Base-by-base conservation (phyloP, 2,888 invertebrate species). In the Calliscelio sp. region DNA sequence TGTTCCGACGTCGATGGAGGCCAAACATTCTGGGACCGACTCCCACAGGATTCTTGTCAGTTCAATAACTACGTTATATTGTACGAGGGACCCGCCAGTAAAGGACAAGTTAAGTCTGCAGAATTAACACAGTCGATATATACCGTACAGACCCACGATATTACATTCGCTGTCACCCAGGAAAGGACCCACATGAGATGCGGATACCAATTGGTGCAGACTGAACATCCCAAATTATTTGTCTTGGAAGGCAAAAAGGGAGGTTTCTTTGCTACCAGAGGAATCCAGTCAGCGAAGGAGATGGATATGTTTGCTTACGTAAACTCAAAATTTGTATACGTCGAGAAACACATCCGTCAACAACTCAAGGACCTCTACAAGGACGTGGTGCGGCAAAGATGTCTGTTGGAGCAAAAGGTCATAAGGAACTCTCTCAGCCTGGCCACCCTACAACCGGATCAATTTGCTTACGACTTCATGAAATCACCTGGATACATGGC, bases 401-500 rank as follows among this genome's bases (percentile, higher is more conserved):
- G 90, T 44, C 28, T 86, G 2, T 1, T 88, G 6, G 86, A 88
- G 32, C 68, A 87, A 53, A 87, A 90, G 57, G 87, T 89, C 1
- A 8, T 89, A 6, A 85, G 81, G 35, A 89, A 87, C 41, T 61
- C 89, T 7, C 79, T 89, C 16, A 28, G 86, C 0, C 44, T 89
- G 22, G 89, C 89, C 0, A 87, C 87, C 0, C 38, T 84, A 66
- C 84, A 86, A 1, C 51, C 51, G 22, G 51, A 51, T 24, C 51
- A 51, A 14, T 51, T 51, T 24, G 51, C 51, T 1, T 51, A 51
- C 51, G n/a, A n/a, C n/a, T n/a, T n/a, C n/a, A n/a, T n/a, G n/a
- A n/a, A n/a, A n/a, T n/a, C n/a, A n/a, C n/a, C 51, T 1, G 90
- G 89, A 0, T 86, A 87, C 41, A 87, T 90, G 61, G 88, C 88